A percentile compares a stretch with the other conserved stretches of the same genome.
Evolutionary conservation across 2,888 invertebrate species (phyloP).

Genomic region (Leptopterna dolabrata): DNA sequence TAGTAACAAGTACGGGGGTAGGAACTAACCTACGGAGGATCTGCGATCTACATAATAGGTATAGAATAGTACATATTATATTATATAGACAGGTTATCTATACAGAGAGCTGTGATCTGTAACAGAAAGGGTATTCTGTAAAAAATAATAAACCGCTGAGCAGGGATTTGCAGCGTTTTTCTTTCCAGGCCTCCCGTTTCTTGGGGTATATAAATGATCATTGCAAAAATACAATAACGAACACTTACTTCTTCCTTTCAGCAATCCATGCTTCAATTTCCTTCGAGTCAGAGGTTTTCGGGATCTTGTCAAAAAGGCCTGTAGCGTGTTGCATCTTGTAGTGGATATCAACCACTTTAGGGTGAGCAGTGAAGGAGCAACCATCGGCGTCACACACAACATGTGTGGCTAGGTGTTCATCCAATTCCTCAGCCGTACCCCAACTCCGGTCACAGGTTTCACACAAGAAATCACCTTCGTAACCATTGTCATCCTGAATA

Average conservation of each 20-base stretch:
- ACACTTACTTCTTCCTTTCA: conserved; percentile 77
- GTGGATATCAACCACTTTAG: conserved; percentile 83
- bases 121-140: no score
- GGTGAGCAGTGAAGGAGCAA: conserved; percentile 83
- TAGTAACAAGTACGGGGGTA: no score
- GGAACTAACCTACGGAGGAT: no score
- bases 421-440: conserved; percentile 71
- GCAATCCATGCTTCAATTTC: conserved; percentile 86
- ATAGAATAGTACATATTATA: no score
- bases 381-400: conserved; percentile 83
- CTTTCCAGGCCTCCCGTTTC: no score
- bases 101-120: no score
- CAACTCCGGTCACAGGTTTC: conserved; percentile 87
- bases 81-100: no score
- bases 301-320: conserved; percentile 84
- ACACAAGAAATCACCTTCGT: conserved; percentile 71
- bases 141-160: no score
- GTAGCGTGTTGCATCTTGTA: conserved; percentile 84
- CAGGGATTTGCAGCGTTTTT: no score
- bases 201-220: no score
- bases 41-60: no score
- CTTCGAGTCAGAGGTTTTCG: conserved; percentile 80
- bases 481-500: conserved; percentile 30
- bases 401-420: conserved; percentile 80
- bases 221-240: no score